Evolutionary conservation across 2,113 vertebrate genomes (phyloP), one percentile per base, ranked within the genome.

Genomic region (Hemichromis elongatus): DNA sequence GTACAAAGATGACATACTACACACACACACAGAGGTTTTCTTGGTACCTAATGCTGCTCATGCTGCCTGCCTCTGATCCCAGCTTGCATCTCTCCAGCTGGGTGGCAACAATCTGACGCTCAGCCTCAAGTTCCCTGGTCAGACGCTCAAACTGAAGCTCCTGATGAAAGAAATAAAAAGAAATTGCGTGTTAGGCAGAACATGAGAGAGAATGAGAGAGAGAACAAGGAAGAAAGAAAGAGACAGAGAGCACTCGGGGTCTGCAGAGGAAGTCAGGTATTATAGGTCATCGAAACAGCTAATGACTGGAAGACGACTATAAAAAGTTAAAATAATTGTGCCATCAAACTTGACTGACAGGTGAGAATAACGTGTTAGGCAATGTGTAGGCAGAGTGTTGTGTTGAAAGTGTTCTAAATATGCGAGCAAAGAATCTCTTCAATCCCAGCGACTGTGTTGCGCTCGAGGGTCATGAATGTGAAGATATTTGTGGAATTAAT

Each of bases 51-150:
- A 99, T 97, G 95, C 98, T 99, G 97, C 97, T 99, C 98, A 99
- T 97, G 96, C 98, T 99, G 94, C 98, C 98, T 1, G 97, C 97
- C 91, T 99, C 98, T 37, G 98, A 98, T 93, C 98, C 98, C 87
- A 99, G 97, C 93, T 99, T 99, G 97, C 99, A 99, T 98, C 98
- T 96, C 97, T 99, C 98, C 95, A 99, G 96, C 80, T 99, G 99
- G 92, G 97, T 99, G 42, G 98, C 98, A 1, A 99, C 98, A 87
- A 99, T 99, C 85, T 99, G 98, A 93, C 98, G 97, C 90, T 99
- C 98, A 6, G 98, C 98, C 94, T 99, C 98, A 91, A 99, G 97
- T 93, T 99, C 98, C 91, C 98, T 96, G 89, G 98, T 99, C 93
- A 99, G 95, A 86, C 98, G 97, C 92, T 99, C 98, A 95, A 99